Conservation (phyloP, 2,888 invertebrate genomes). For the Tortrix viridana region DNA sequence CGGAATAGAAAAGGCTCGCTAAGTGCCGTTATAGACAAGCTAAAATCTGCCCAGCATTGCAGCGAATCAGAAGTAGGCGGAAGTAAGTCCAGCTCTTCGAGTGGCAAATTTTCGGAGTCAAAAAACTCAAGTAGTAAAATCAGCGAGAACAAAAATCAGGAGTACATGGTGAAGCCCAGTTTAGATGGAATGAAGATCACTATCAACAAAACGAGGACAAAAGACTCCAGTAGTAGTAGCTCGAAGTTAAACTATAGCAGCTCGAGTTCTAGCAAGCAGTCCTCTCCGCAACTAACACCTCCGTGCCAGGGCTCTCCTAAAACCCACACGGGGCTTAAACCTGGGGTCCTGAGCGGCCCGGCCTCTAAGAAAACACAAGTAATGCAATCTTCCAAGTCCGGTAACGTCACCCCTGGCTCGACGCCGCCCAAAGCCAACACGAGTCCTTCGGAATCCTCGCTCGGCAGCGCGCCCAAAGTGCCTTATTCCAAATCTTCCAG, state of each 20-base stretch:
- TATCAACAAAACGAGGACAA: constrained; percentile 93
- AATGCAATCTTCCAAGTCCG: constrained; percentile 80
- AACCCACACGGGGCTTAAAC: constrained; percentile 92
- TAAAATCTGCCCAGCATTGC: constrained; percentile 90
- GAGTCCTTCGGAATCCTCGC: constrained; percentile 70
- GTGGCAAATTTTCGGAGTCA: constrained; percentile 78
- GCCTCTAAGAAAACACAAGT: constrained; percentile 92
- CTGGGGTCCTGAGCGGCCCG: constrained; percentile 93
- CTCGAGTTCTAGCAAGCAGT: constrained; percentile 76
- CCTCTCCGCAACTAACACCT: constrained; percentile 75
- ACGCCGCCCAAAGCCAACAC: constrained; percentile 75
- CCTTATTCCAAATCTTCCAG: constrained; percentile 79
- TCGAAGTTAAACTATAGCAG: constrained; percentile 75
- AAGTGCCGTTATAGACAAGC: constrained; percentile 94
- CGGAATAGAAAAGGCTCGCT: constrained; percentile 89
- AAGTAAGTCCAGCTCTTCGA: constrained; percentile 77
- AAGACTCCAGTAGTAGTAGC: constrained; percentile 85
- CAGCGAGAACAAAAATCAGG: constrained; percentile 87
- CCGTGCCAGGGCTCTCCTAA: constrained; percentile 88
- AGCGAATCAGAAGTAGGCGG: constrained; percentile 79
- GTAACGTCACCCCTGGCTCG: constrained; percentile 63
- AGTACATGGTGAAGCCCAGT: constrained; percentile 95
- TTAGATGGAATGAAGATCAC: constrained; percentile 96
- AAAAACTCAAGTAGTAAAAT: constrained; percentile 71
- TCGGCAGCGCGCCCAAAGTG: constrained; percentile 68